A percentile compares a stretch with the other conserved stretches of the same genome.
Conservation (phyloP, 1,140 invertebrate species). For the Drosophila biarmipes region DNA sequence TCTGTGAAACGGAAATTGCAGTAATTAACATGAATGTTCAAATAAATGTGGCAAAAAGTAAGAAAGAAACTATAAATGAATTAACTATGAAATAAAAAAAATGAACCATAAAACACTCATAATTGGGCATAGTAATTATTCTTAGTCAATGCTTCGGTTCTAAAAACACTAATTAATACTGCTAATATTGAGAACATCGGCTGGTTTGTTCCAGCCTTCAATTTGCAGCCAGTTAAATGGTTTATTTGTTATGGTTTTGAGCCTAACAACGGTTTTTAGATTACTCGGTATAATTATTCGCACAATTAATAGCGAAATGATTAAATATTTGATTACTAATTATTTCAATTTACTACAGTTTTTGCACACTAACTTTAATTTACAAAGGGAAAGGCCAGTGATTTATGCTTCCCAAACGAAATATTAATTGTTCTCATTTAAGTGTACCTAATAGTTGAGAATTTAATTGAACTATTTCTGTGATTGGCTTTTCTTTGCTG, state of each 20-base stretch:
- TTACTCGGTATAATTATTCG: constrained; percentile 1
- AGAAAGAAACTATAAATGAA: constrained; percentile 11
- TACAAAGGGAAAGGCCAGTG: neutral
- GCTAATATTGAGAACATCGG: constrained; percentile 27
- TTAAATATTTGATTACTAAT: constrained; percentile 7
- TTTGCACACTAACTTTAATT: neutral
- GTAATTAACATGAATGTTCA: constrained; percentile 60
- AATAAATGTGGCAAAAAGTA: constrained; percentile 47
- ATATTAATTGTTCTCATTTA: too few species aligned
- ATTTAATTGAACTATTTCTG: neutral
- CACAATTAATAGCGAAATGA: constrained; percentile 20
- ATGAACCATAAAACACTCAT: constrained; percentile 32
- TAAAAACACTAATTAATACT: constrained; percentile 24
- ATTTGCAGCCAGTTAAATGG: constrained; percentile 13
- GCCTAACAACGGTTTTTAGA: neutral
- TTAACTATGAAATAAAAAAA: constrained; percentile 14
- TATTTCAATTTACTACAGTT: constrained; percentile 1
- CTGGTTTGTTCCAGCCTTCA: constrained; percentile 36
- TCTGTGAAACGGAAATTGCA: constrained; percentile 58
- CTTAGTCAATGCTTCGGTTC: constrained; percentile 1
- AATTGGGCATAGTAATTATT: constrained; percentile 46
- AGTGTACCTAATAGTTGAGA: neutral
- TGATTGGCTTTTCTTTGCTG: neutral
- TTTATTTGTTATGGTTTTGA: neutral
- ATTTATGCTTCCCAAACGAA: neutral